Evolutionary conservation across 2,797 vertebrate species (phyloP), one percentile per base, ranked within the genome.

Genomic region (Squalus acanthias): DNA sequence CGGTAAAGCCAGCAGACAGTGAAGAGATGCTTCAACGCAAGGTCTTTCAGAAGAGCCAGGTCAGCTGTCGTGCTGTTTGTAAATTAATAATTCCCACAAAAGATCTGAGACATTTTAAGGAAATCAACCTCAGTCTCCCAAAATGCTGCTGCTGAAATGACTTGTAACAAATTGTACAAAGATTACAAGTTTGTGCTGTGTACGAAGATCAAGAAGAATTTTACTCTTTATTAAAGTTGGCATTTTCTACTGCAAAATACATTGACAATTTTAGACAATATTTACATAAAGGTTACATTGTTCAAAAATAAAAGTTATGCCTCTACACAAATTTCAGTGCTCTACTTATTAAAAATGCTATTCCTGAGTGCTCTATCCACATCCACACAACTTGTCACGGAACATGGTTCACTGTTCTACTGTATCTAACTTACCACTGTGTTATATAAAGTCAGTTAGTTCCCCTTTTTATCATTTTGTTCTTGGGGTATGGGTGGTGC

Each of bases 1-100:
- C 85, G 99, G 99, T 96, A 99, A 99, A 97, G 96, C 98, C 82
- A 98, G 99, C 97, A 98, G 99, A 97, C 99, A 99, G 97, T 99
- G 97, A 98, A 96, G 96, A 97, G 74, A 96, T 65, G 97, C 96
- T 97, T 96, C 97, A 96, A 96, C 96, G 29, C 96, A 96, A 76
- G 70, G 17, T 95, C 50, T 57, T 57, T 76, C 13, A 57, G 50
- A 76, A 95, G 94, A 46, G 10, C 70, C 29, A 9, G 50, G 50
- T 74, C 29, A 76, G 29, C 69, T 33, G 94, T 72, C 12, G 20
- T 76, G 26, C 29, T 95, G 15, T 76, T 50, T 95, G 94, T 72
- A 57, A 57, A 95, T 95, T 13, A 13, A 53, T 53, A 15, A 60
- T 60, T 95, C 29, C 24, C 33, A n/a, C 57, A n/a, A 65, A 92